A percentile compares a stretch with the other conserved stretches of the same genome.
phyloP scores from a whole-genome alignment of 2,113 vertebrate genomes.

The Malaclemys terrapin region DNA sequence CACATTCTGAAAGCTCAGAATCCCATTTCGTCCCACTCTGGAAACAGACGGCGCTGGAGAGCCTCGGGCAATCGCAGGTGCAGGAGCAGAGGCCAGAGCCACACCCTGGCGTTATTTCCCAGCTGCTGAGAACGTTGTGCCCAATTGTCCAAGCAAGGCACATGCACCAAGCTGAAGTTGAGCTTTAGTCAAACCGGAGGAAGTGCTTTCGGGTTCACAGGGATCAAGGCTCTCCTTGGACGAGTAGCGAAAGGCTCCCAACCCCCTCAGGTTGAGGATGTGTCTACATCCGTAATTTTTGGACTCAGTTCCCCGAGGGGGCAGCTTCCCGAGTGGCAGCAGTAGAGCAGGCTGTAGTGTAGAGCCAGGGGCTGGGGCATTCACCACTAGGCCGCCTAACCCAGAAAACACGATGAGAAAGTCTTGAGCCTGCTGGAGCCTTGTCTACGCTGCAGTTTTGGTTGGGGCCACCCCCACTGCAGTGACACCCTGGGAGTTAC shows the following conservation, averaged over 20 bases:
- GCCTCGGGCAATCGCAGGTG: rapidly evolving
- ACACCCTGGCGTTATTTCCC: neutral
- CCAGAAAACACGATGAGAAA: neutral
- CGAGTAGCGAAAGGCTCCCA: neutral
- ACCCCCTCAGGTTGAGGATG: no score
- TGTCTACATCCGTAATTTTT: neutral
- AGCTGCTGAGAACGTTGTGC: rapidly evolving
- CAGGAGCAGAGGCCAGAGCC: rapidly evolving
- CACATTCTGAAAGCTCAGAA: neutral
- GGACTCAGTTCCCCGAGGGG: neutral
- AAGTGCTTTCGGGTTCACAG: neutral
- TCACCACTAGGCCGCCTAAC: neutral
- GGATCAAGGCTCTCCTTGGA: neutral
- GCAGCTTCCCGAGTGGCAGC: neutral
- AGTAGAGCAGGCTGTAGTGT: neutral
- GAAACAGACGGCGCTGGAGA: neutral
- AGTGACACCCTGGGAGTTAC: neutral
- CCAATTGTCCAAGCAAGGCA: neutral
- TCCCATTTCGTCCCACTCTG: neutral
- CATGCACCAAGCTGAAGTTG: neutral
- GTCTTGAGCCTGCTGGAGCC: neutral
- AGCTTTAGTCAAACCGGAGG: neutral
- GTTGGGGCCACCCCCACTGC: neutral
- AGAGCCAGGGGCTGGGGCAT: no score
- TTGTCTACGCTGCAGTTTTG: neutral